Evolutionary conservation across 1,140 invertebrate species (phyloP), one percentile per base, ranked within the genome.

Genomic region (Pseudomyrmex concolor): DNA sequence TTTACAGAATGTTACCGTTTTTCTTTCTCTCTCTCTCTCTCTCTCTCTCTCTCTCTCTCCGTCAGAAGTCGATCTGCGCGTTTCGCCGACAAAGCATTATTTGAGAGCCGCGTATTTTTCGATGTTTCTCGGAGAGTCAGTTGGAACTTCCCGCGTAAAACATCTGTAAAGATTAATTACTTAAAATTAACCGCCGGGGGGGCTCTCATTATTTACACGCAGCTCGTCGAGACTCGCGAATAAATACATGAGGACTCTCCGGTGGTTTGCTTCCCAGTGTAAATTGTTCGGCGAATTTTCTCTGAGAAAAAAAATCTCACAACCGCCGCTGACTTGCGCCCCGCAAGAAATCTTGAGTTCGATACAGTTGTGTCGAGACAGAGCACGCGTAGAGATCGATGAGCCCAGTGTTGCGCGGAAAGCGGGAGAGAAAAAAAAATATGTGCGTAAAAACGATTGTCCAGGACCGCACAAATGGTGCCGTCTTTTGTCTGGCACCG

Each of bases 391-490:
- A 54, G 48, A 17, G 17, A 67, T 48, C 12, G 43, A 59, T 17
- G 54, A 50, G 66, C n/a, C 54, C 25, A 68, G 63, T 77, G 81
- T 85, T 34, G 34, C n/a, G 57, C 59, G 13, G 34, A 55, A 48
- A 59, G 51, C 34, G 54, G 25, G 63, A 57, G 59, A 62, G 54
- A 60, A 83, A 73, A 73, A 73, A 48, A 67, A 62, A 71, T 57
- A 25, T n/a, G n/a, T 34, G 25, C 66, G 34, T 19, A 59, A 54
- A 67, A 84, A 73, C 73, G 73, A 80, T 84, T 59, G 82, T 86
- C 43, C 34, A 19, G 55, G 68, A 60, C 34, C 34, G 34, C 64
- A 66, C 63, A 81, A 74, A 84, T 81, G 74, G 55, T 54, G 64
- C 50, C 72, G 55, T 71, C 82, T 78, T 80, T 86, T 80, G 48